Evolutionary conservation across 2,888 invertebrate genomes (phyloP), one percentile per base, ranked within the genome.

Genomic region (Sericinus montela): DNA sequence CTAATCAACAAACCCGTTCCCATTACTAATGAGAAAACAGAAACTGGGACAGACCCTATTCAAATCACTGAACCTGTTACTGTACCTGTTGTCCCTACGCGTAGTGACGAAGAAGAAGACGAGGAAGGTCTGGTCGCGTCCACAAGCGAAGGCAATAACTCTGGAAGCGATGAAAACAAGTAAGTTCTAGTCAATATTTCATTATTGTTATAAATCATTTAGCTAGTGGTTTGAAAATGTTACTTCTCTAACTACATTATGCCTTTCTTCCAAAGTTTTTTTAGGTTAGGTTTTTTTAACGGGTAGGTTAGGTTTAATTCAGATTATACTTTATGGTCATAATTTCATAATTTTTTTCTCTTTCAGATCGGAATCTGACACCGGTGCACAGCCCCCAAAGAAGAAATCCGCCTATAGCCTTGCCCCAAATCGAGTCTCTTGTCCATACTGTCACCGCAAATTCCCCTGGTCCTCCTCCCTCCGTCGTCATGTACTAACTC

Each of bases 391-490:
- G 39, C 90, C 88, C 38, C 90, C 90, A 28, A 97, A 97, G 80
- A 97, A 97, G 80, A 95, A 97, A 65, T 98, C 97, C 10, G 98
- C 98, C 0, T 98, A 98, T 77, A 97, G 97, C 41, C 91, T 97
- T 68, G 98, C 98, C 0, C 98, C 98, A 0, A 98, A 98, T 76
- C 92, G 98, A 16, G 97, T 98, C 0, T 94, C 94, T 40, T 98
- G 98, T 65, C 97, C 97, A 0, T 97, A 96, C 69, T 98, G 98
- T 79, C 93, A 94, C 63, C 92, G 98, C 34, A 96, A 97, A 72
- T 98, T 98, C 80, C 98, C 98, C 0, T 98, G 98, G 98, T 95
- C 96, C 0, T 98, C 97, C 23, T 98, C 98, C 0, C 89, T 98
- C 19, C 93, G 97, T n/a, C 92, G 98, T 8, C 98, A 98, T 76